Evolutionary conservation across 1,140 invertebrate genomes (phyloP).

Genomic region (Thaumatotibia leucotreta): DNA sequence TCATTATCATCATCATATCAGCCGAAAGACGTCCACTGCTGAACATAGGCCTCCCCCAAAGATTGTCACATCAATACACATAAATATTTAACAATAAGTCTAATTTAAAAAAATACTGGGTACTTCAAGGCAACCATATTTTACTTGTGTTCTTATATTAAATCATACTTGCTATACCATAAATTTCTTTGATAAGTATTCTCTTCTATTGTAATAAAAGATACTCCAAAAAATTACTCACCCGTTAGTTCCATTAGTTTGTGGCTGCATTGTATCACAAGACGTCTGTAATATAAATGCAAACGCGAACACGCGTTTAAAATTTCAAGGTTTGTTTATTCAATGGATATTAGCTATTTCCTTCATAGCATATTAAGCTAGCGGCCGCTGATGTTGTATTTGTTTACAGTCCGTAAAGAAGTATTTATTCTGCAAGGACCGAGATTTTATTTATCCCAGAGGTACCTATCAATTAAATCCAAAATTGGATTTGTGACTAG

Average conservation of each 20-base stretch:
- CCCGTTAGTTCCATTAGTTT: background rate
- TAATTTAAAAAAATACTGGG: too few relatives aligned
- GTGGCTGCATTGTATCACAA: background rate
- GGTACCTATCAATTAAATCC: background rate
- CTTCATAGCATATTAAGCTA: background rate
- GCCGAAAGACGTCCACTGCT: too few relatives aligned
- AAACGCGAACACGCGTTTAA: background rate
- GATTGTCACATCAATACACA: too few relatives aligned
- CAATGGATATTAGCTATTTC: constrained; percentile 15
- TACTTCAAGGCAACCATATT: too few relatives aligned
- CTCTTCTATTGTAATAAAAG: too few relatives aligned
- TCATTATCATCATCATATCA: too few relatives aligned
- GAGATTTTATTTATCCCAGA: background rate
- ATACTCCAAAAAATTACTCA: too few relatives aligned
- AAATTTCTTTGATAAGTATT: too few relatives aligned
- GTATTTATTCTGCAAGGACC: background rate
- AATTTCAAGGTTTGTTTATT: constrained; percentile 38
- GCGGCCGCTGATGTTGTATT: background rate
- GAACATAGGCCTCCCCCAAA: too few relatives aligned
- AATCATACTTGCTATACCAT: too few relatives aligned
- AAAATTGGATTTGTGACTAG: background rate
- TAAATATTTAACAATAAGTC: too few relatives aligned
- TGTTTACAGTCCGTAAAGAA: background rate
- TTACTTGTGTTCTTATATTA: too few relatives aligned
- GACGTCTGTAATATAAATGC: background rate